Conservation (phyloP, 2,888 invertebrate species). For the Drosophila colorata region DNA sequence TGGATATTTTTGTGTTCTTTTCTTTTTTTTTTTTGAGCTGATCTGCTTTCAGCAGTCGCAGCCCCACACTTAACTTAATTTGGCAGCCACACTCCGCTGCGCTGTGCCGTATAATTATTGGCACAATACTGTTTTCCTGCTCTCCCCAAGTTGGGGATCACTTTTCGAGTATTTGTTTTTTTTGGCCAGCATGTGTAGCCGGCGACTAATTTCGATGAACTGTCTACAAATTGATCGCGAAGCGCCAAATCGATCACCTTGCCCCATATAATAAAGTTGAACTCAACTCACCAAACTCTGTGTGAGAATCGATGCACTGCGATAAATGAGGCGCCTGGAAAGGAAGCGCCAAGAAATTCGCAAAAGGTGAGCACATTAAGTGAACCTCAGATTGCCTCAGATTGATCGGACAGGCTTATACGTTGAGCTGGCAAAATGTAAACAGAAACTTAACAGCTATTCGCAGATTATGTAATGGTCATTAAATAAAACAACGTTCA, state of each 20-base stretch:
- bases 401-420: slow-evolving; percentile 17
- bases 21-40: slow-evolving; percentile 45
- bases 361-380: slow-evolving; percentile 44
- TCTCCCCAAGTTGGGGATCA: slow-evolving; percentile 30
- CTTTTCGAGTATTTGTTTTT: slow-evolving; percentile 73
- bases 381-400: slow-evolving; percentile 40
- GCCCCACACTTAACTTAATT: slow-evolving; percentile 85
- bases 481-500: background rate
- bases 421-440: slow-evolving; percentile 6
- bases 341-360: slow-evolving; percentile 45
- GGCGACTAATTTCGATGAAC: slow-evolving; percentile 74
- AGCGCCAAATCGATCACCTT: slow-evolving; percentile 86
- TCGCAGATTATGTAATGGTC: background rate
- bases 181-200: slow-evolving; percentile 12
- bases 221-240: slow-evolving; percentile 84
- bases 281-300: slow-evolving; percentile 49
- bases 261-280: slow-evolving; percentile 70
- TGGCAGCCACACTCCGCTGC: slow-evolving; percentile 80
- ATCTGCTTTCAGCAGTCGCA: slow-evolving; percentile 43
- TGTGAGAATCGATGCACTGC: slow-evolving; percentile 73
- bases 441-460: background rate
- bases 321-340: slow-evolving; percentile 43
- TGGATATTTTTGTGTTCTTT: slow-evolving; percentile 7
- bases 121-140: slow-evolving; percentile 69
- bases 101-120: slow-evolving; percentile 80